Percentiles rank a stretch among this genome's conserved stretches.
Conservation (phyloP, 2,888 invertebrate genomes). For the Phania funesta region DNA sequence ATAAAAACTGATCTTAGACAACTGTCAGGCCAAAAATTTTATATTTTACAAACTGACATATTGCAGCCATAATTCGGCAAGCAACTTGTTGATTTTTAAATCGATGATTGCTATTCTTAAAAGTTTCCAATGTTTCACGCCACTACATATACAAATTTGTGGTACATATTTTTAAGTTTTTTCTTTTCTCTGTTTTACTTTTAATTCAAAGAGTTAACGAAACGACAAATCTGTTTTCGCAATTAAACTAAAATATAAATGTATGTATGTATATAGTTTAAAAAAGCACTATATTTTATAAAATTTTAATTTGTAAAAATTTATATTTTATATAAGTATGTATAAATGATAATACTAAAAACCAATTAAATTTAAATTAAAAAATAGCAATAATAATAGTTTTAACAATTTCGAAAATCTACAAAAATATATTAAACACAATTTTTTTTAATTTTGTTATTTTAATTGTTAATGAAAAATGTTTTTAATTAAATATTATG, state of each 20-base stretch:
- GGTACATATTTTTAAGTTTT: not conserved
- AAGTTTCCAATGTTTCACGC: too few relatives aligned
- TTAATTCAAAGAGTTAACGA: not conserved
- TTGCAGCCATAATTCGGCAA: too few relatives aligned
- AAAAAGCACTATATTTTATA: not conserved
- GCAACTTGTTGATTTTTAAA: too few relatives aligned
- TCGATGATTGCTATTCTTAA: too few relatives aligned
- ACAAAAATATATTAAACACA: constrained; percentile 1
- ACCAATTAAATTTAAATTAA: not conserved
- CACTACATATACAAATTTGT: too few relatives aligned
- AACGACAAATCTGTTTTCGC: constrained; percentile 12
- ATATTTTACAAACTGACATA: too few relatives aligned
- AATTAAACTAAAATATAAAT: not conserved
- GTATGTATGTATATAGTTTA: constrained; percentile 9
- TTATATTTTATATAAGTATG: too few relatives aligned
- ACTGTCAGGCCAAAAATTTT: too few relatives aligned
- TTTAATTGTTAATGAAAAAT: constrained; percentile 25
- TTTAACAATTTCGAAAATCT: not conserved
- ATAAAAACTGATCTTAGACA: too few relatives aligned
- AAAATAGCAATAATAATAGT: not conserved
- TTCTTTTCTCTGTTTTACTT: not conserved
- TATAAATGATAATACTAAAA: too few relatives aligned
- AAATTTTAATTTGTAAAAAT: not conserved
- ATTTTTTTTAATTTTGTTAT: constrained; percentile 54
- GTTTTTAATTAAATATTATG: constrained; percentile 29